Evolutionary conservation across 2,113 vertebrate species (phyloP), one percentile per base, ranked within the genome.

Genomic region (Suricata suricatta): DNA sequence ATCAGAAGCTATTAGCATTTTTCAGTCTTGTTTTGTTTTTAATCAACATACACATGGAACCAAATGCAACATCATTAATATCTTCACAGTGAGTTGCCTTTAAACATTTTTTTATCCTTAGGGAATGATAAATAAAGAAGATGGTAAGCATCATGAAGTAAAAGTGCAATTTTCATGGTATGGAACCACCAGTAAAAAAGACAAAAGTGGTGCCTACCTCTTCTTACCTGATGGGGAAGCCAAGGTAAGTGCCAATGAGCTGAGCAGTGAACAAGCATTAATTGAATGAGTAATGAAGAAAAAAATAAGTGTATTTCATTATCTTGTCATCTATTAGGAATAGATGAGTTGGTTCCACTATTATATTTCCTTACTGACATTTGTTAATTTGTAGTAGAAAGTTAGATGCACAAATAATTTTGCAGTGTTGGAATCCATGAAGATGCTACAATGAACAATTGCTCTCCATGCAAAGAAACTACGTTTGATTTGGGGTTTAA

Each of bases 171-270:
- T 99, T 96, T 97, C 98, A 29, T 99, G 99, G 99, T 99, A 99
- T n/a, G 99, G 99, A 96, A 99, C 99, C 57, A 99, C 97, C 57
- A 98, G 83, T 88, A 99, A 98, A 63, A 98, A 97, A 90, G 99
- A 99, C 98, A 99, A 99, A 98, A 99, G 99, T 17, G 99, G 99
- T 38, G 99, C 99, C 79, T 99, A 99, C 97, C 99, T 99, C 81
- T 99, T 99, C 97, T 92, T 99, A 69, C 99, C 99, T 0, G 99
- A 99, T 97, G 99, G 99, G 72, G 99, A 99, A 4, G 99, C 99
- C 81, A 99, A 99, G 99, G 99, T 99, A 98, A 98, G 96, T 92
- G 85, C 89, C 68, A 0, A 12, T 35, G 50, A 47, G 7, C 12
- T 54, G 23, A n/a, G 19, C 29, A 3, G 1, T 29, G 54, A 50